phyloP scores from a whole-genome alignment of 2,888 invertebrate species.

The Lithophane semibrunnea region DNA sequence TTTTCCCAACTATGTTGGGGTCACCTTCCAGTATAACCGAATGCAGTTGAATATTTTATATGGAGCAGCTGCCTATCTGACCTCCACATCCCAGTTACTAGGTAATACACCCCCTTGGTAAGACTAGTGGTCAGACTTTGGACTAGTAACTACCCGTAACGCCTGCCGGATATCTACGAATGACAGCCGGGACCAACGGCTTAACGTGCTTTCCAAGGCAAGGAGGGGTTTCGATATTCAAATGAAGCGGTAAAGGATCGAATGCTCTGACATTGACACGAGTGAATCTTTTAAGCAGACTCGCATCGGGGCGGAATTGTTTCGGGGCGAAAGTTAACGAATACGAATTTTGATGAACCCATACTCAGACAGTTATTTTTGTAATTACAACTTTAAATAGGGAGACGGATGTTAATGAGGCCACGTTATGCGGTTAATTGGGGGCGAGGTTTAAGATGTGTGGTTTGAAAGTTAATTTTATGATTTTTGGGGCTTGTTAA shows the following conservation, averaged over 20 bases:
- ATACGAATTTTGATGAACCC: conserved; percentile 78
- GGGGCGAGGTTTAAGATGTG: neutral
- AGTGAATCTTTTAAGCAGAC: conserved; percentile 67
- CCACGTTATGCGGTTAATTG: conserved; percentile 38
- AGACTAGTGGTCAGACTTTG: too few relatives aligned
- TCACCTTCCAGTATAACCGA: neutral
- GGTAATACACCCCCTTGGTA: too few relatives aligned
- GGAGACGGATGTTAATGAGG: conserved; percentile 66
- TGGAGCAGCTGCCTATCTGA: neutral
- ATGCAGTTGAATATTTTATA: neutral
- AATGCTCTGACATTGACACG: conserved; percentile 52
- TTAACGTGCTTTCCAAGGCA: neutral
- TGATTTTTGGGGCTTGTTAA: neutral
- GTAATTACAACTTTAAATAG: conserved; percentile 71
- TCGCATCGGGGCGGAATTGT: conserved; percentile 71
- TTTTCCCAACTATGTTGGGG: neutral
- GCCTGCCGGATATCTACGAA: too few relatives aligned
- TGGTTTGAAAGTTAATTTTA: conserved; percentile 16
- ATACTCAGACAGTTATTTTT: conserved; percentile 73
- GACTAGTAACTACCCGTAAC: too few relatives aligned
- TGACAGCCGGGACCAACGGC: neutral
- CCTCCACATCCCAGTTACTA: neutral
- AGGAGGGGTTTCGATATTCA: too few relatives aligned
- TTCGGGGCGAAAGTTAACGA: conserved; percentile 77
- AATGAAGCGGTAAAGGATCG: neutral